Evolutionary conservation across 2,797 vertebrate species (phyloP), one percentile per base, ranked within the genome.

Genomic region (Phoeniculus purpureus): DNA sequence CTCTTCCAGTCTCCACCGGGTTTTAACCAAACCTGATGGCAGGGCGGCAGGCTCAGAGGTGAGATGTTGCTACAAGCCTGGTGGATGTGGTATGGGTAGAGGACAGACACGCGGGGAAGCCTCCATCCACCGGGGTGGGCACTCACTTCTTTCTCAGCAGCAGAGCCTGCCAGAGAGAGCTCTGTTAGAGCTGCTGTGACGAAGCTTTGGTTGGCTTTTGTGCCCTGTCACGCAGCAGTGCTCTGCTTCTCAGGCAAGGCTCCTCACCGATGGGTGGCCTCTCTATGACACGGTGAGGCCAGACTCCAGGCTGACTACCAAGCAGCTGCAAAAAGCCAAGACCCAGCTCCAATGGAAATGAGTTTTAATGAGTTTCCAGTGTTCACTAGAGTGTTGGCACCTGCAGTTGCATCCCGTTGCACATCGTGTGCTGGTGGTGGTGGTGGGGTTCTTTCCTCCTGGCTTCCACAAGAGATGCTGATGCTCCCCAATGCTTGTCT

Each of bases 381-480:
- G 5, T 58, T 81, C 58, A 72, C 12, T 0, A 0, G 34, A 32
- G 34, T 37, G 12, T 7, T 55, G 21, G 34, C 1, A 7, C 11
- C 48, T 0, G 0, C 34, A 29, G 40, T 2, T 64, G n/a, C 8
- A 48, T 27, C 25, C 45, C 14, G 10, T n/a, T 18, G 21, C 22
- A 31, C 3, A 2, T 25, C 5, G 0, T 2, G 1, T 31, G 23
- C 21, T 50, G 19, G 61, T 31, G 43, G 31, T 48, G n/a, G 12
- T 10, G 15, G 21, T 10, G 15, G 9, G 58, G 16, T n/a, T 25
- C 48, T 50, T 29, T 68, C 58, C 59, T 80, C 16, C 6, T 12
- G 58, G 34, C 23, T 52, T 67, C 61, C 40, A 27, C 0, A 2
- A 40, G 32, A 45, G 51, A 50, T 34, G n/a, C 3, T 15, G 14